Evolutionary conservation across 2,797 vertebrate species (phyloP).

Genomic region (Hybognathus amarus): DNA sequence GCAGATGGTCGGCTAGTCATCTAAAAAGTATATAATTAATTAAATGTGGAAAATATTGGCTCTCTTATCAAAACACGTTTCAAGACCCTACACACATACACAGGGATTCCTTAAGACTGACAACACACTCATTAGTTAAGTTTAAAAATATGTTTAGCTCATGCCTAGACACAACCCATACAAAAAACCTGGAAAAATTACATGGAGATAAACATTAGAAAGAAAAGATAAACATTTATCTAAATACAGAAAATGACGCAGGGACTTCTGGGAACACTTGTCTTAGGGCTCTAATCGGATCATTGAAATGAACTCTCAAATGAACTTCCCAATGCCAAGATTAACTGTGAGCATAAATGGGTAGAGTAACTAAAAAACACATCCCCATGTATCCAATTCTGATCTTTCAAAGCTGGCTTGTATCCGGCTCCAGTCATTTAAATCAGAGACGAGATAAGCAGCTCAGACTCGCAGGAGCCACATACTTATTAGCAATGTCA

Average conservation of each 20-base stretch:
- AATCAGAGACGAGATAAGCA: conserved; percentile 30
- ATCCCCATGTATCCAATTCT: not conserved
- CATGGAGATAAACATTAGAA: conserved; percentile 1
- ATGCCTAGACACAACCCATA: not conserved
- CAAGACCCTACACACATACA: not conserved
- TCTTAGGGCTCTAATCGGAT: not conserved
- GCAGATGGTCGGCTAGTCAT: too few relatives aligned
- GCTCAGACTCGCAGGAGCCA: conserved; percentile 51
- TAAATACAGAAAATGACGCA: not conserved
- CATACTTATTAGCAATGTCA: conserved; percentile 44
- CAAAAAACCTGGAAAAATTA: not conserved
- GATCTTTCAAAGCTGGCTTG: conserved; percentile 22
- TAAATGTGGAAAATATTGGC: not conserved
- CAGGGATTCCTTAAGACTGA: not conserved
- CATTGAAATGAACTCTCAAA: conserved; percentile 4
- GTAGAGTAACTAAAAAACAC: not conserved
- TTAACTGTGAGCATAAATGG: not conserved
- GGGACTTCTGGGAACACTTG: not conserved
- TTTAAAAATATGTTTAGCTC: conserved; percentile 24
- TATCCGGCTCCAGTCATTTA: conserved; percentile 3
- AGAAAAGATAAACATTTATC: conserved; percentile 32
- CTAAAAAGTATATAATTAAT: not conserved
- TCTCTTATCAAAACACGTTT: not conserved
- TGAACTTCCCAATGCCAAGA: not conserved
- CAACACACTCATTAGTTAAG: not conserved